Evolutionary conservation across 2,888 invertebrate species (phyloP).

Genomic region (Eupithecia abbreviata): DNA sequence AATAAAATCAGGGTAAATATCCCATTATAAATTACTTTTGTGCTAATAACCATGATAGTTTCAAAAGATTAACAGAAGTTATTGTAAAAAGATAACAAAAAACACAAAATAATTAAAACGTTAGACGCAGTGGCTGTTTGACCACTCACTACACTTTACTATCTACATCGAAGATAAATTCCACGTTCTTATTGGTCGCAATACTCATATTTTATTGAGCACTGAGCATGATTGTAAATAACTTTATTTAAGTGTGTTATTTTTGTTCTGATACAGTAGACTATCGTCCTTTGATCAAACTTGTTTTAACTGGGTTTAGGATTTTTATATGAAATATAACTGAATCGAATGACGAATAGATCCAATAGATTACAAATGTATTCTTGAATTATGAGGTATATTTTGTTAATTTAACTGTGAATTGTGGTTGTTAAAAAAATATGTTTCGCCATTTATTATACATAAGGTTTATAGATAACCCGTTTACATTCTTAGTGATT

Average conservation of each 20-base stretch:
- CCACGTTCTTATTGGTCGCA: constrained; percentile 42
- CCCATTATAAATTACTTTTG: too few relatives aligned
- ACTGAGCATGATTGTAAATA: constrained; percentile 43
- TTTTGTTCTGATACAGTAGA: not conserved
- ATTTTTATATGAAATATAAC: not conserved
- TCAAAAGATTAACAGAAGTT: not conserved
- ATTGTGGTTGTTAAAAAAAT: too few relatives aligned
- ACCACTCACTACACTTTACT: constrained; percentile 49
- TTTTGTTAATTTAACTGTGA: too few relatives aligned
- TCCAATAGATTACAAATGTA: not conserved
- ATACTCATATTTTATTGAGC: constrained; percentile 49
- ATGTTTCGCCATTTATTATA: too few relatives aligned
- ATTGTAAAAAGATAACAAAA: not conserved
- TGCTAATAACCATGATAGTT: too few relatives aligned
- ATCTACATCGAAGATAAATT: constrained; percentile 50
- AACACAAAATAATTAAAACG: constrained; percentile 24
- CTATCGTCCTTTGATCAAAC: not conserved
- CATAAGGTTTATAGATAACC: too few relatives aligned
- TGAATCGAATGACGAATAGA: not conserved
- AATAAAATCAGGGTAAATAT: too few relatives aligned
- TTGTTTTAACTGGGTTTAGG: not conserved
- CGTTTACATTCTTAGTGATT: too few relatives aligned
- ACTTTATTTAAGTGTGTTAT: constrained; percentile 15
- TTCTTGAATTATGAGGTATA: too few relatives aligned
- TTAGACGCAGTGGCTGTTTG: constrained; percentile 46